Percentiles rank a stretch among this genome's conserved stretches.
Conservation (phyloP, 2,888 invertebrate genomes). For the Vannuccia rotundouncinata region DNA sequence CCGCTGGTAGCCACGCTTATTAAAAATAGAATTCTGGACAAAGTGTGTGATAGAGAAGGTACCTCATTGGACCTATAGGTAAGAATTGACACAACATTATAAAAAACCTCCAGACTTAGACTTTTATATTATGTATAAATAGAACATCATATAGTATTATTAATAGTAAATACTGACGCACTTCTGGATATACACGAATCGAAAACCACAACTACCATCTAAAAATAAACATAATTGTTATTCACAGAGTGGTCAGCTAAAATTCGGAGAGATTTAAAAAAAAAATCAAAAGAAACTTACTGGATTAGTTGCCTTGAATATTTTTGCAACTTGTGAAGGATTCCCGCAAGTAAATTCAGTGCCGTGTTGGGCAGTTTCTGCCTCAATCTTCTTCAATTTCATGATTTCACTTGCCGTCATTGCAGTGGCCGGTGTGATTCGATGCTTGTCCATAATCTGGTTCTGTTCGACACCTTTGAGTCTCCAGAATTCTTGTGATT, state of each 20-base stretch:
- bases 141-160: too few species aligned
- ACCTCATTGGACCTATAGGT: not conserved
- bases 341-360: not conserved
- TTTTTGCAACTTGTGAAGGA: not conserved
- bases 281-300: not conserved
- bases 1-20: too few species aligned
- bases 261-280: too few species aligned
- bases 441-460: conserved; percentile 3
- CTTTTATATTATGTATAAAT: not conserved
- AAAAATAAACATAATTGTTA: not conserved
- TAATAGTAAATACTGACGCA: too few species aligned
- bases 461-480: not conserved
- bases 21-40: not conserved
- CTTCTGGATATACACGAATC: conserved; percentile 8
- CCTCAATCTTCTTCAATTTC: conserved; percentile 8
- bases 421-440: not conserved
- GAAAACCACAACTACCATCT: conserved; percentile 5
- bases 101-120: not conserved
- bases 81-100: not conserved
- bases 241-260: not conserved
- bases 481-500: not conserved
- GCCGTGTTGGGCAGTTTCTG: not conserved
- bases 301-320: not conserved
- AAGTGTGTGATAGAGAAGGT: not conserved
- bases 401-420: conserved; percentile 4